Percentiles rank a stretch among this genome's conserved stretches.
Evolutionary conservation across 2,797 vertebrate species (phyloP).

Genomic region (Aphelocoma californica): DNA sequence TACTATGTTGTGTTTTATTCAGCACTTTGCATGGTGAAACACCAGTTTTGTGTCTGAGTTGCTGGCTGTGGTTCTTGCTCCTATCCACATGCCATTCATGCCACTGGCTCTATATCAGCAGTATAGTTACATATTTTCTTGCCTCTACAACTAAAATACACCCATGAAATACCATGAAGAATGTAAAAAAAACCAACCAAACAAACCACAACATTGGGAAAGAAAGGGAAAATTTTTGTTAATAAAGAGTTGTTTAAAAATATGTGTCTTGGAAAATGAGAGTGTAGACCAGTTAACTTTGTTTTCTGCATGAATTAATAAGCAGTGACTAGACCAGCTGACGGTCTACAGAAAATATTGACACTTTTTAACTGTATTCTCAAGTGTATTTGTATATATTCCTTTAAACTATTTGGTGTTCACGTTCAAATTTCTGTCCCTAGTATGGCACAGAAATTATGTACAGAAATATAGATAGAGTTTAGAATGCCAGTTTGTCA

Average conservation of each 20-base stretch:
- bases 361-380: neutral
- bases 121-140: neutral
- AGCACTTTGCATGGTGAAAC: neutral
- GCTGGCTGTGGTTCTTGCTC: neutral
- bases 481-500: neutral
- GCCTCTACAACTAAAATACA: neutral
- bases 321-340: neutral
- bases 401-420: neutral
- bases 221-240: neutral
- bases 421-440: neutral
- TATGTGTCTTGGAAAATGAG: neutral
- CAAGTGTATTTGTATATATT: neutral
- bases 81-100: accelerated
- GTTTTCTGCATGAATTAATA: neutral
- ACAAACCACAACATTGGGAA: neutral
- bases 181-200: neutral
- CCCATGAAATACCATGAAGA: neutral
- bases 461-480: neutral
- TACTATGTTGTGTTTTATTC: neutral
- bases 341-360: neutral
- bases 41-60: neutral
- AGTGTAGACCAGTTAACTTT: neutral
- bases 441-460: neutral
- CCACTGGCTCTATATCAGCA: neutral
- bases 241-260: neutral